These are phyloP conservation scores for Probosciger aterrimus DNA, from an alignment of 2,113 vertebrate genomes.

Conservation along the genomic window DNA sequence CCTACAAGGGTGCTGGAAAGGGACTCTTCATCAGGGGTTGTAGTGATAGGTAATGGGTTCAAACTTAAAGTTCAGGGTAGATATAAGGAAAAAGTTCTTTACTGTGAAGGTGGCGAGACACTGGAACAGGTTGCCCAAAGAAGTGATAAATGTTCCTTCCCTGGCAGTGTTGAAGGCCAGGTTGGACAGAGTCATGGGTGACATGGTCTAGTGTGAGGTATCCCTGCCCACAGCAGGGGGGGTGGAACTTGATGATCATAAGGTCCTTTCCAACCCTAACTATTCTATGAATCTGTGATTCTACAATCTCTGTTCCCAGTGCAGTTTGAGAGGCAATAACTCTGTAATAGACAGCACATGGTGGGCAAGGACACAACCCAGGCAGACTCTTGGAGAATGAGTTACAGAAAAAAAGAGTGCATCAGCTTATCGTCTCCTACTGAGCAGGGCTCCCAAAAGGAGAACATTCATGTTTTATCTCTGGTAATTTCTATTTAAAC, in stretches of 20 bases:
- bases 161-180: neutral
- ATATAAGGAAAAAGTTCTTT: no score
- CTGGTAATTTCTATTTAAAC: neutral
- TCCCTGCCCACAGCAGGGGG: neutral
- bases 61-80: no score
- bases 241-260: neutral
- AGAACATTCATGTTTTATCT: neutral
- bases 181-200: neutral
- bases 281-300: neutral
- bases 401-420: neutral
- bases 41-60: no score
- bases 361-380: neutral
- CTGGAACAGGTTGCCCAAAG: neutral
- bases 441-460: neutral
- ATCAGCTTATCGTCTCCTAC: neutral
- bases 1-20: no score
- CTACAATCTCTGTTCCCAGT: neutral
- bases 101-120: neutral
- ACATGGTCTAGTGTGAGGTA: neutral
- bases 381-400: neutral
- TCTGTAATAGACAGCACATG: neutral
- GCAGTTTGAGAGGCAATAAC: neutral
- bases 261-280: neutral
- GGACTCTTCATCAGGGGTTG: no score
- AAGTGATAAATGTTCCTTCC: neutral